Evolutionary conservation across 2,888 invertebrate genomes (phyloP), one percentile per base, ranked within the genome.

Genomic region (Mamestra brassicae): DNA sequence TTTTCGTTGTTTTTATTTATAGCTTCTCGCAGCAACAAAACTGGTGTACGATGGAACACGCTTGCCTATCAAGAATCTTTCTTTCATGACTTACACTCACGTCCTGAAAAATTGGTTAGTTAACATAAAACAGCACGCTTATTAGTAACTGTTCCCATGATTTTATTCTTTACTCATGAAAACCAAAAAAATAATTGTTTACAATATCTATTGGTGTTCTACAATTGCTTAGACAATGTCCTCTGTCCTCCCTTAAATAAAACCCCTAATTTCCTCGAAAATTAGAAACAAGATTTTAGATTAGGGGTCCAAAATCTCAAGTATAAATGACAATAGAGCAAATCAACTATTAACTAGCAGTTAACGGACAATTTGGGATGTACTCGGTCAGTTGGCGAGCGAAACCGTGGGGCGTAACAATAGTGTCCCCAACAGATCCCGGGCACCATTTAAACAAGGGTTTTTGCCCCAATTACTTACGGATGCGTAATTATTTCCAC

Each of bases 401-500:
- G 76, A 74, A 83, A 83, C 86, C 76, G 85, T 84, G 85, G 89
- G 91, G 85, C 84, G 86, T 78, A 87, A 95, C 94, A 95, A 95
- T 94, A 88, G 91, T 94, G 96, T 96, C 96, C 94, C 93, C 89
- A 82, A 90, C 96, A 96, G 96, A 93, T 91, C 91, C 90, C 90
- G 89, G 92, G 89, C 89, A 86, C 90, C 90, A 90, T 92, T 94
- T 94, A 95, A 96, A 95, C 95, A 95, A 95, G 95, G 95, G 94
- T 92, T 94, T 95, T 94, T 93, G 90, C 91, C 92, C 92, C 94
- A 95, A 96, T 95, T 95, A 95, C 90, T 87, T 89, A 86, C 89
- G 91, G 91, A 91, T 90, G 88, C 89, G 90, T 94, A 94, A 95
- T 96, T 95, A 96, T 94, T 95, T 96, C 94, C 95, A 93, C 93